Conservation (phyloP, 2,113 vertebrate species). For the Perca schrenkii region DNA sequence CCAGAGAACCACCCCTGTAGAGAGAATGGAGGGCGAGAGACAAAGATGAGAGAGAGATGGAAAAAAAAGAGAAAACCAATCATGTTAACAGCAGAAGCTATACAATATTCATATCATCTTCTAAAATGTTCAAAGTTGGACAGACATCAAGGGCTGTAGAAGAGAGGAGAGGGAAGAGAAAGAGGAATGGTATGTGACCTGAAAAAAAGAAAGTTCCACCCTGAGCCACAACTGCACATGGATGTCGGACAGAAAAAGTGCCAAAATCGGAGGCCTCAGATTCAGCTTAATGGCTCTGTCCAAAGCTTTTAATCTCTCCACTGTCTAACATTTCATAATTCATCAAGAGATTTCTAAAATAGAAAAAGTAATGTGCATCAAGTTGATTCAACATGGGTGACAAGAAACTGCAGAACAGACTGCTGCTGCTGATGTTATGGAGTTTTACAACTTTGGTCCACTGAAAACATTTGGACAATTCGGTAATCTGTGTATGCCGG, state of each 20-base stretch:
- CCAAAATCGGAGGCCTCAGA: neutral
- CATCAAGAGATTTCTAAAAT: conserved; percentile 33
- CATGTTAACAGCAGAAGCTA: conserved; percentile 56
- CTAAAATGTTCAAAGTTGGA: conserved; percentile 55
- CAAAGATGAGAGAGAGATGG: conserved; percentile 9
- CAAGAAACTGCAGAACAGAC: conserved; percentile 22
- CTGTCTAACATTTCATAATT: conserved; percentile 47
- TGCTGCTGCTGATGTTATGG: neutral
- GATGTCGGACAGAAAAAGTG: conserved; percentile 13
- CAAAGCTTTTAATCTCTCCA: conserved; percentile 33
- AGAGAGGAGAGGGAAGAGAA: neutral
- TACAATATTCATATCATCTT: conserved; percentile 68
- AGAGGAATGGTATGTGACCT: conserved; percentile 10
- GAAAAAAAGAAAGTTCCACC: conserved; percentile 4
- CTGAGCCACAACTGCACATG: conserved; percentile 18
- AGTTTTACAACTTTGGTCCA: neutral
- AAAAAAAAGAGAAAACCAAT: conserved; percentile 48
- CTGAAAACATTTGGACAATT: neutral
- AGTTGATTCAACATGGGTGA: conserved; percentile 60
- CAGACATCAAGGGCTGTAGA: conserved; percentile 1
- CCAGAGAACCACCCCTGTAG: conserved; percentile 92
- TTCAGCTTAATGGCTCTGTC: conserved; percentile 5
- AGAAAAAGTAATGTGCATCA: conserved; percentile 9
- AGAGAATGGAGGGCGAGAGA: conserved; percentile 22
- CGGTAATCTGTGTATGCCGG: neutral